Conservation (phyloP, 2,888 invertebrate genomes). For the Micropterix aruncella region DNA sequence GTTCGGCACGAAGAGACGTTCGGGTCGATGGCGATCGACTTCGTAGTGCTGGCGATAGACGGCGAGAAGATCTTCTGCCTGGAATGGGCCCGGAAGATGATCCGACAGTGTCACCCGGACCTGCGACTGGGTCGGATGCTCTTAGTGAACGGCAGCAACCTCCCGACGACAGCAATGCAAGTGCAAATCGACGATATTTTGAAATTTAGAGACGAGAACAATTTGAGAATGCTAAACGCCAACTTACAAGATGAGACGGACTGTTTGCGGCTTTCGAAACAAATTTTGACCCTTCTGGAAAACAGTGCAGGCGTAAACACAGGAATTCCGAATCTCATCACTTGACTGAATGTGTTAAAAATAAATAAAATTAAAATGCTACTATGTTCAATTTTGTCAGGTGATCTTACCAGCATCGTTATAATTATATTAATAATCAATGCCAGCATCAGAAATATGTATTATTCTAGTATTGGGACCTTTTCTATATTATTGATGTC, state of each 20-base stretch:
- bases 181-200: conserved; percentile 25
- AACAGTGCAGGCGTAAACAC: conserved; percentile 27
- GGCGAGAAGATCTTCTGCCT: conserved; percentile 27
- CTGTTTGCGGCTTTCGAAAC: conserved; percentile 21
- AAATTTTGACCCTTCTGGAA: conserved; percentile 27
- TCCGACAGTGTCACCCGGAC: conserved; percentile 29
- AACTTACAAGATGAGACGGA: conserved; percentile 23
- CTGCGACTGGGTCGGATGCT: conserved; percentile 25
- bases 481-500: too few species aligned
- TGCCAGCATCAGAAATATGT: too few species aligned
- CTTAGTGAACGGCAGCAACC: conserved; percentile 28
- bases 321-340: conserved; percentile 31
- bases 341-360: too few species aligned
- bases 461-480: too few species aligned
- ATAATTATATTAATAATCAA: neutral
- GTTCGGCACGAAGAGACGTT: conserved; percentile 22
- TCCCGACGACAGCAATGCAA: conserved; percentile 27
- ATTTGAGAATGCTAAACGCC: conserved; percentile 26
- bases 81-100: conserved; percentile 25
- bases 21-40: conserved; percentile 28
- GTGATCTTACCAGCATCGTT: neutral
- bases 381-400: neutral
- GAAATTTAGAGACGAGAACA: conserved; percentile 22
- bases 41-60: conserved; percentile 28
- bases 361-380: neutral